Percentiles rank a stretch among this genome's conserved stretches.
Conservation (phyloP, 2,888 invertebrate genomes). For the Pandemis cinnamomeana region DNA sequence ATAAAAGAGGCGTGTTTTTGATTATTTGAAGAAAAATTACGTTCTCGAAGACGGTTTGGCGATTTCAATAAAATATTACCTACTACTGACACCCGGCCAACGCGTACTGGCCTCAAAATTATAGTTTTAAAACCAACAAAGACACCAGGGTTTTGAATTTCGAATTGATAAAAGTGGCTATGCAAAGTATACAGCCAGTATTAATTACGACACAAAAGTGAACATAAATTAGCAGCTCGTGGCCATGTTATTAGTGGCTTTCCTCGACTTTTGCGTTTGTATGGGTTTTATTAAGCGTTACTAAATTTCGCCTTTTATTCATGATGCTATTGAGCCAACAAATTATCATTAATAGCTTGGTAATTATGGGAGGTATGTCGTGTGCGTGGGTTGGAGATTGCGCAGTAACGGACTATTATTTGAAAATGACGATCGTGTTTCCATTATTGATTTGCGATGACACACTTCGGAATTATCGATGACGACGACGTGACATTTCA, state of each 20-base stretch:
- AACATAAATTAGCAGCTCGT: constrained; percentile 70
- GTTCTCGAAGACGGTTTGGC: constrained; percentile 48
- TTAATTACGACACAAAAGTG: constrained; percentile 64
- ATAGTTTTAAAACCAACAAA: constrained; percentile 69
- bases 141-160: constrained; percentile 55
- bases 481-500: constrained; percentile 35
- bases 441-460: constrained; percentile 38
- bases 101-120: constrained; percentile 69
- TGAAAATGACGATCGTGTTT: constrained; percentile 37
- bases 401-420: constrained; percentile 35
- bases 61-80: constrained; percentile 59
- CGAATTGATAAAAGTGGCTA: constrained; percentile 54
- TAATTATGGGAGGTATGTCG: constrained; percentile 34
- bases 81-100: constrained; percentile 54
- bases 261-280: constrained; percentile 60
- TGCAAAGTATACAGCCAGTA: constrained; percentile 60
- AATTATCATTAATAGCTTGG: constrained; percentile 38
- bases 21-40: constrained; percentile 49
- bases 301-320: constrained; percentile 40
- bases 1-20: constrained; percentile 50
- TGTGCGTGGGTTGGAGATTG: constrained; percentile 37
- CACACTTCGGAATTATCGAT: constrained; percentile 27
- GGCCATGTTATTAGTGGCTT: constrained; percentile 65
- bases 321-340: constrained; percentile 32
- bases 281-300: constrained; percentile 44